These are phyloP conservation scores for Oscheius myriophilus DNA, from an alignment of 2,888 invertebrate genomes.

Conservation along the genomic window DNA sequence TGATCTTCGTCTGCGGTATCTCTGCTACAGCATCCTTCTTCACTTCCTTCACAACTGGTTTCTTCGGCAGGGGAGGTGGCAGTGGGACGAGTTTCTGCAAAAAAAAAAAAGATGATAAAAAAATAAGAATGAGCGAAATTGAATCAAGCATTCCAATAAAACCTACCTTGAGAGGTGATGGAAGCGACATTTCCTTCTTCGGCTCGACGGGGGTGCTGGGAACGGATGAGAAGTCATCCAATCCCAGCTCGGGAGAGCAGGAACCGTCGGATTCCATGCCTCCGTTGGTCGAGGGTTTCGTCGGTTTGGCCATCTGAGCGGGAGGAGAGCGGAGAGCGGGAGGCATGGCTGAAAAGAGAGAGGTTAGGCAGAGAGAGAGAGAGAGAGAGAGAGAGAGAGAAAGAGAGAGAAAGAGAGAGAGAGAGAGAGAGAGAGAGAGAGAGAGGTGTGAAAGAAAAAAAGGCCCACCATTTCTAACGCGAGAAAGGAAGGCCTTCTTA, in stretches of 20 bases:
- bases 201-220: conserved; percentile 2
- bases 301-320: conserved; percentile 11
- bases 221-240: conserved; percentile 9
- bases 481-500: conserved; percentile 29
- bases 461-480: conserved; percentile 28
- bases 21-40: not conserved
- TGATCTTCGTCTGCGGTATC: not conserved
- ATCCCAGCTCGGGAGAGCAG: conserved; percentile 36
- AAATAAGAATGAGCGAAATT: no score
- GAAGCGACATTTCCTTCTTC: not conserved
- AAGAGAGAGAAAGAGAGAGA: no score
- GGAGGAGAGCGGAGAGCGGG: conserved; percentile 28
- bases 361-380: no score
- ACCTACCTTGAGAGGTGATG: conserved; percentile 8
- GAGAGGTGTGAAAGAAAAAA: no score
- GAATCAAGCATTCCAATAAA: no score
- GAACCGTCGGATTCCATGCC: conserved; percentile 37
- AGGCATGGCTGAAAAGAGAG: conserved; percentile 8
- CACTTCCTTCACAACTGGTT: not conserved
- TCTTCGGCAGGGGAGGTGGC: conserved; percentile 18
- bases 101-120: not conserved
- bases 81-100: conserved; percentile 16
- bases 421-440: no score
- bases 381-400: no score
- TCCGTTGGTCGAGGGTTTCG: not conserved